phyloP scores from a whole-genome alignment of 2,888 invertebrate species.

The Andrena chrysosceles region DNA sequence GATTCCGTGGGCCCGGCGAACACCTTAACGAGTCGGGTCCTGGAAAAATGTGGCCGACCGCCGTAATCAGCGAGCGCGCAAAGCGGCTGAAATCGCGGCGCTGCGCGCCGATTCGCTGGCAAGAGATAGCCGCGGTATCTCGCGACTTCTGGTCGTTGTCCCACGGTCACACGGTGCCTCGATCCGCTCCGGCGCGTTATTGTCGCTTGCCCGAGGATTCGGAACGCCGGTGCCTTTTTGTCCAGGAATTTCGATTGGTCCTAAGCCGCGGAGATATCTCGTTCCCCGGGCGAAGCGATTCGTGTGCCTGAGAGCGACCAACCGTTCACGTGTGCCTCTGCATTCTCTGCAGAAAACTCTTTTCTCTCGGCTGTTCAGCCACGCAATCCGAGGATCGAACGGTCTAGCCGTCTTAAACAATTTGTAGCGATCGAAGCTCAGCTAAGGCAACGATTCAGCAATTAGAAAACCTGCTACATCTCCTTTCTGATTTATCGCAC shows the following conservation, averaged over 20 bases:
- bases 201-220: conserved; percentile 13
- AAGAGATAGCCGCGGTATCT: neutral
- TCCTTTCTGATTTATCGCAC: neutral
- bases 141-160: conserved; percentile 11
- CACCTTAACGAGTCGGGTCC: conserved; percentile 63
- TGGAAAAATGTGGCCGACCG: conserved; percentile 52
- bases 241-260: conserved; percentile 24
- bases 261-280: conserved; percentile 4
- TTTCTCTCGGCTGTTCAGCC: neutral
- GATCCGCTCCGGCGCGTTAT: conserved; percentile 36
- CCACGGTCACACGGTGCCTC: conserved; percentile 42
- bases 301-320: neutral
- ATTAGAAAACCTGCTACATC: neutral
- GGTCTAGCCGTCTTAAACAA: neutral
- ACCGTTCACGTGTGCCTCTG: neutral
- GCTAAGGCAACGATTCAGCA: neutral
- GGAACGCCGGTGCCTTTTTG: conserved; percentile 17
- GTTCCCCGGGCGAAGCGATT: conserved; percentile 13
- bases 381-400: neutral
- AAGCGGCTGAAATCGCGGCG: conserved; percentile 23
- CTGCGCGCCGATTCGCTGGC: conserved; percentile 13
- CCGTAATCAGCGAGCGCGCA: conserved; percentile 15
- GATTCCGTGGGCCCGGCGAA: conserved; percentile 46
- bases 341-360: neutral
- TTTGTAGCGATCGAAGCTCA: neutral